Conservation (phyloP, 2,113 vertebrate genomes). For the Aspidoscelis tigris region DNA sequence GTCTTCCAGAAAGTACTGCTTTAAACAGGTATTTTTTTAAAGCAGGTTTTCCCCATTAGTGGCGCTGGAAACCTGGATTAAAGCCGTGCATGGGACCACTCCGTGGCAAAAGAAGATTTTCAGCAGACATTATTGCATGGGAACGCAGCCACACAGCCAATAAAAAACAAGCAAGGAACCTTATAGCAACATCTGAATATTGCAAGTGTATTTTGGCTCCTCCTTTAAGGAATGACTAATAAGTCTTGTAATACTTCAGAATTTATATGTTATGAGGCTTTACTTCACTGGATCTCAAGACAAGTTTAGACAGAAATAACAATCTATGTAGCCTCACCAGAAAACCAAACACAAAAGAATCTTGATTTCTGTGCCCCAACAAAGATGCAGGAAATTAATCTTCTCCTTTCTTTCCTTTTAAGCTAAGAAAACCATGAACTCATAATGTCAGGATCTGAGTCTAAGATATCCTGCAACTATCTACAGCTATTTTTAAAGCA, state of each 20-base stretch:
- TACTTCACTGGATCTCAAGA: constrained; percentile 41
- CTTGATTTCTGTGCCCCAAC: constrained; percentile 9
- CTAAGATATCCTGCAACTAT: constrained; percentile 51
- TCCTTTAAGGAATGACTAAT: constrained; percentile 6
- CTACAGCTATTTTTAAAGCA: constrained; percentile 60
- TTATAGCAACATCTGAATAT: constrained; percentile 15
- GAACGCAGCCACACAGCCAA: no score
- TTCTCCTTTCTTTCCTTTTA: constrained; percentile 27
- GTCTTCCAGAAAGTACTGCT: no score
- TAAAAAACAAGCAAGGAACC: background rate
- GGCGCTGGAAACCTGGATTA: no score
- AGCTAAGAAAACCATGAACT: constrained; percentile 30
- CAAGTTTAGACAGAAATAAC: background rate
- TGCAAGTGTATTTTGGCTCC: background rate
- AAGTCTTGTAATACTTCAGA: constrained; percentile 6
- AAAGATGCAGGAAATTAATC: constrained; percentile 3
- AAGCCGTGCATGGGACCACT: no score
- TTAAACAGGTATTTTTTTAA: no score
- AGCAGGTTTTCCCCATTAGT: no score
- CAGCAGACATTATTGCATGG: no score
- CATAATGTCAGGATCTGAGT: constrained; percentile 62
- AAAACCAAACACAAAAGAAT: constrained; percentile 8
- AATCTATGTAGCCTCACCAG: background rate
- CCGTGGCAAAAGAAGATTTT: no score
- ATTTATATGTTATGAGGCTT: constrained; percentile 27